These are phyloP conservation scores for Globodera rostochiensis DNA, from an alignment of 1,140 invertebrate species.

Conservation along the genomic window DNA sequence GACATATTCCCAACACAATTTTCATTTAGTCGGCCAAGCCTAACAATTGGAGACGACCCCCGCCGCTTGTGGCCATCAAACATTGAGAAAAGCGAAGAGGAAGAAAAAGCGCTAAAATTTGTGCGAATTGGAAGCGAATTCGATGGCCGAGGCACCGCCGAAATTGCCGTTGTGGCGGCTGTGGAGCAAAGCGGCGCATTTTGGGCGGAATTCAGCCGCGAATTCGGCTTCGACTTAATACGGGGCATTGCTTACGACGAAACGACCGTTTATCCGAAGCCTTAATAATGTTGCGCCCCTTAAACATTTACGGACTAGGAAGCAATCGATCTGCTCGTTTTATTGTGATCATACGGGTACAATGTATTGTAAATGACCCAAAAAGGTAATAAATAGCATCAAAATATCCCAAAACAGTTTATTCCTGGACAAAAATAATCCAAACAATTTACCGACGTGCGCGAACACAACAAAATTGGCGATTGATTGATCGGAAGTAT, in stretches of 20 bases:
- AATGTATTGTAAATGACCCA: too few relatives aligned
- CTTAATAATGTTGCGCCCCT: too few relatives aligned
- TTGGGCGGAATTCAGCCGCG: conserved; percentile 31
- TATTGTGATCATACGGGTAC: too few relatives aligned
- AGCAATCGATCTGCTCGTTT: too few relatives aligned
- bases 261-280: too few relatives aligned
- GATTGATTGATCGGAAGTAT: too few relatives aligned
- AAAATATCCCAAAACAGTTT: background rate
- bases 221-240: conserved; percentile 33
- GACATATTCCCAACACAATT: too few relatives aligned
- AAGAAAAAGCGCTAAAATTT: background rate
- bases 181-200: conserved; percentile 15
- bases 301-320: too few relatives aligned
- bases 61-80: background rate
- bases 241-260: conserved; percentile 30
- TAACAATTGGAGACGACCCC: background rate
- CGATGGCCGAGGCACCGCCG: background rate
- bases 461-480: background rate
- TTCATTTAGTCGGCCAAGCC: background rate
- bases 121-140: background rate
- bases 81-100: background rate
- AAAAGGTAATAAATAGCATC: too few relatives aligned
- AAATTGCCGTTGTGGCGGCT: background rate
- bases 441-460: background rate
- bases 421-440: background rate